phyloP scores from a whole-genome alignment of 2,888 invertebrate genomes.

The Tribolium freemani region DNA sequence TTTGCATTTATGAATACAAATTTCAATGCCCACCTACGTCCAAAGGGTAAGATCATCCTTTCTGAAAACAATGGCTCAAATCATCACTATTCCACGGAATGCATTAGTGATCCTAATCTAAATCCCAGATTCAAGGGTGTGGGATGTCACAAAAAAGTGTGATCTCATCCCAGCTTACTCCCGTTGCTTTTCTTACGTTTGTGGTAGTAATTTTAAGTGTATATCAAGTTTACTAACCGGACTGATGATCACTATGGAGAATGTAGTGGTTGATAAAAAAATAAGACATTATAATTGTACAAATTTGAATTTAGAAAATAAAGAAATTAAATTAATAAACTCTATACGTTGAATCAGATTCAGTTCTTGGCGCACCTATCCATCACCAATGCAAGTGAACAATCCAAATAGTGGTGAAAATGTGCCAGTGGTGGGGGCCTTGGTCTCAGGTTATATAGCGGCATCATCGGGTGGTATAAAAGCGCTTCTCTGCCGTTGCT shows the following conservation, averaged over 20 bases:
- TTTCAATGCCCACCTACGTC: not conserved
- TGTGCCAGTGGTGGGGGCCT: conserved; percentile 44
- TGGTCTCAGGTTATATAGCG: conserved; percentile 42
- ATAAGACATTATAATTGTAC: no score
- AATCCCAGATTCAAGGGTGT: no score
- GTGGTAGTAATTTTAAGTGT: no score
- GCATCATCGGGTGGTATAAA: conserved; percentile 45
- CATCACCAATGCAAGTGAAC: conserved; percentile 6
- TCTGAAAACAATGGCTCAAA: not conserved
- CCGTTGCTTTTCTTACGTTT: no score
- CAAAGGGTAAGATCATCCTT: not conserved
- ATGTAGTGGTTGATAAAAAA: no score
- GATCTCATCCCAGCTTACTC: not conserved
- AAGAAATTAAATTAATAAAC: no score
- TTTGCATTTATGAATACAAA: not conserved
- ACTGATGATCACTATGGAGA: no score
- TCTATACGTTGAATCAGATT: not conserved
- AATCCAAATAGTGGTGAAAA: conserved; percentile 52
- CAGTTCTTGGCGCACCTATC: not conserved
- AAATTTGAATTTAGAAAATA: no score
- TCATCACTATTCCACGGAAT: not conserved
- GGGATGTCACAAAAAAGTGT: not conserved
- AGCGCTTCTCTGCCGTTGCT: conserved; percentile 49
- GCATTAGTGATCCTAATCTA: no score
- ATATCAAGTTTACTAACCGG: no score